Evolutionary conservation across 2,888 invertebrate genomes (phyloP).

Genomic region (Apodemia mormo): DNA sequence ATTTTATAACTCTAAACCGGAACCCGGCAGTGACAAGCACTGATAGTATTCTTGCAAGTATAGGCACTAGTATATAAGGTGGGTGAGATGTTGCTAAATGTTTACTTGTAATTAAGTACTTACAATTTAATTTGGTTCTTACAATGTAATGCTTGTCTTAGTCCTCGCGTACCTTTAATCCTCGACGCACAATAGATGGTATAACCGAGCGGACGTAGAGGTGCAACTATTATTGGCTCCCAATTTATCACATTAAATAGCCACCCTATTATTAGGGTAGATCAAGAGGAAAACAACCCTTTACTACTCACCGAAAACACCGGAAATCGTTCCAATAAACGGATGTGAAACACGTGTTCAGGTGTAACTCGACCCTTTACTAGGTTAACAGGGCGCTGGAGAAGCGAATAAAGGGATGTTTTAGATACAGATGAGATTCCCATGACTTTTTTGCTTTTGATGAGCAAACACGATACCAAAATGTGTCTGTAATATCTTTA

Average conservation of each 20-base stretch:
- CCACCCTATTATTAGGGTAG: slow-evolving; percentile 41
- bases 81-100: too few species aligned
- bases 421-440: not conserved
- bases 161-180: too few species aligned
- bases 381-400: slow-evolving; percentile 41
- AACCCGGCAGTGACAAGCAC: too few species aligned
- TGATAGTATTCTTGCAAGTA: too few species aligned
- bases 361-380: slow-evolving; percentile 39
- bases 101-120: too few species aligned
- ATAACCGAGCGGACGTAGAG: not conserved
- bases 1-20: too few species aligned
- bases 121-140: too few species aligned
- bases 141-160: too few species aligned
- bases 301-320: slow-evolving; percentile 45
- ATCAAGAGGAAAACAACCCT: slow-evolving; percentile 40
- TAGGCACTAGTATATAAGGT: too few species aligned
- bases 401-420: slow-evolving; percentile 4
- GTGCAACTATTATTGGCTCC: not conserved
- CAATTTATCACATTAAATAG: not conserved
- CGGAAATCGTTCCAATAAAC: slow-evolving; percentile 56
- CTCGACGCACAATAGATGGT: too few species aligned
- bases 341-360: slow-evolving; percentile 47
- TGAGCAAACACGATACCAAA: too few species aligned
- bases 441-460: slow-evolving; percentile 13
- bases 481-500: too few species aligned